Evolutionary conservation across 2,113 vertebrate genomes (phyloP).

Genomic region (Microtus richardsoni): DNA sequence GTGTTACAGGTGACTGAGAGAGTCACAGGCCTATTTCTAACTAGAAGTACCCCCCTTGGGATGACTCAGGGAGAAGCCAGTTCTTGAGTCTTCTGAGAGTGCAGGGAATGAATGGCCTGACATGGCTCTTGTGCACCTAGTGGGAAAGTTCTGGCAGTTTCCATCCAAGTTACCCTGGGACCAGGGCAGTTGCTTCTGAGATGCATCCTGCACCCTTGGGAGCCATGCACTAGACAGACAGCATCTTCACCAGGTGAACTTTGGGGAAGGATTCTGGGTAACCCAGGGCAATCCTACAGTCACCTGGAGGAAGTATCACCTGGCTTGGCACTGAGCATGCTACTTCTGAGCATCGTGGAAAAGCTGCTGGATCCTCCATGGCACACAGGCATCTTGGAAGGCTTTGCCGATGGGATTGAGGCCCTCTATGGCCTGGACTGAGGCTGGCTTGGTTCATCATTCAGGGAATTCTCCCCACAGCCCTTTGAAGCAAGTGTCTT

Average conservation of each 20-base stretch:
- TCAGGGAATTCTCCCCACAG: background rate
- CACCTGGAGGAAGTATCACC: background rate
- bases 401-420: background rate
- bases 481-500: background rate
- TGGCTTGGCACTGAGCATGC: no score
- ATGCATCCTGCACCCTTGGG: fast-evolving
- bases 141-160: background rate
- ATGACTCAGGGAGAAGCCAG: background rate
- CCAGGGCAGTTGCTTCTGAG: background rate
- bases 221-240: fast-evolving
- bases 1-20: background rate
- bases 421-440: background rate
- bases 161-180: background rate
- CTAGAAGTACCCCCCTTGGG: background rate
- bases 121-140: no score
- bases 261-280: background rate
- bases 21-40: background rate
- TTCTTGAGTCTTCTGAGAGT: no score
- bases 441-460: background rate
- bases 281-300: background rate
- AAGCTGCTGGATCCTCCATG: background rate
- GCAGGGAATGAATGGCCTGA: background rate
- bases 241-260: background rate
- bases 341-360: background rate
- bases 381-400: background rate